Base-by-base conservation (phyloP, 2,888 invertebrate genomes). In the Orthosia gothica region DNA sequence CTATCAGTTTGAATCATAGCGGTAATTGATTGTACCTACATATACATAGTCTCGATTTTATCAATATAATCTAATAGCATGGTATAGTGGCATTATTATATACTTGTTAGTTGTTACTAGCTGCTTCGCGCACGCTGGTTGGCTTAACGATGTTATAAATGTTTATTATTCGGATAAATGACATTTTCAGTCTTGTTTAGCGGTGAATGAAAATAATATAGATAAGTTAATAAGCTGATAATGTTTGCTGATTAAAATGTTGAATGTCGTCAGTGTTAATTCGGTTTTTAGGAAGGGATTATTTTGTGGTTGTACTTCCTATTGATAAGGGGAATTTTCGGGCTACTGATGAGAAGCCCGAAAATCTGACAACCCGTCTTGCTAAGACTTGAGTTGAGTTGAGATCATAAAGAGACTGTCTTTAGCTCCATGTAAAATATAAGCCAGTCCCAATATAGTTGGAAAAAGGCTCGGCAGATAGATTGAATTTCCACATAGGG, bases 1-100 rank as follows among this genome's bases (percentile, higher is more conserved):
- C n/a, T 57, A 70, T 58, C 63, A 47, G 3, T 26, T 16, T 79
- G 67, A 81, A 70, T 82, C 82, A 82, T 69, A 55, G 12, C 23
- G 54, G 40, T 58, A 59, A 65, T 79, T 74, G 57, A 55, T 61
- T 57, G 15, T 49, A 55, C 20, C 11, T 16, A 58, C 77, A 57
- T 50, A 11, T 45, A 55, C 13, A 54, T 52, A 12, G 16, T 32
- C 40, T 58, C 52, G n/a, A 59, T 40, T 54, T 54, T 67, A 55
- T 76, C 20, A 58, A n/a, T 58, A n/a, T 49, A 50, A 70, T 66
- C 13, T 57, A 70, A 49, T 75, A 66, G 32, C 40, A 47, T 67
- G 12, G 15, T 40, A 52, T 66, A 47, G 26, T 57, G n/a, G 11
- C 40, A 40, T 16, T 32, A n/a, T n/a, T n/a, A n/a, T n/a, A 66